These are phyloP conservation scores for Lasioglossum zephyrum DNA, from an alignment of 2,888 invertebrate species.

Conservation along the genomic window DNA sequence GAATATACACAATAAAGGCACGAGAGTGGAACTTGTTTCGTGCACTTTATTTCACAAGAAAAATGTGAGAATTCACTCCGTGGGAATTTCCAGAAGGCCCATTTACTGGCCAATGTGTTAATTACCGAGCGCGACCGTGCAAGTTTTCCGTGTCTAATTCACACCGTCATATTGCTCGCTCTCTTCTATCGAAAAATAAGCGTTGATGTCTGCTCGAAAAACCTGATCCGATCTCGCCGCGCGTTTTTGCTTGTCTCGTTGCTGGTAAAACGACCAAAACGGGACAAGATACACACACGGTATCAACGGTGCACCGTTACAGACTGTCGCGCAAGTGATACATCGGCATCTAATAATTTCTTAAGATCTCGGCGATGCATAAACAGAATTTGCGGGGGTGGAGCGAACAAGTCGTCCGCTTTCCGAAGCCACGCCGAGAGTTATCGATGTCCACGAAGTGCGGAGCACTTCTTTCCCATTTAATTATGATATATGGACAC, in stretches of 20 bases:
- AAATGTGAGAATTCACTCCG: background rate
- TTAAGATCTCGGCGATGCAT: slow-evolving; percentile 61
- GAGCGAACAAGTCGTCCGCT: slow-evolving; percentile 64
- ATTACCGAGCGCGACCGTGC: slow-evolving; percentile 7
- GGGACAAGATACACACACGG: background rate
- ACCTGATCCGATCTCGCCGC: background rate
- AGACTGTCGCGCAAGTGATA: slow-evolving; percentile 35
- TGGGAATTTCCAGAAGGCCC: background rate
- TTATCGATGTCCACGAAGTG: slow-evolving; percentile 59
- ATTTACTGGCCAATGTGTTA: background rate
- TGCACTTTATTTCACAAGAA: background rate
- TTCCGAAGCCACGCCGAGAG: slow-evolving; percentile 66
- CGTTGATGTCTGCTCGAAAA: background rate
- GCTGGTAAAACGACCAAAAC: background rate
- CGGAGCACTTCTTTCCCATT: slow-evolving; percentile 76
- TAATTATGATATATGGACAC: slow-evolving; percentile 80
- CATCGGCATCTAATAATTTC: slow-evolving; percentile 49
- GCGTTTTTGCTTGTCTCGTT: slow-evolving; percentile 13
- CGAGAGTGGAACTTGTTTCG: background rate
- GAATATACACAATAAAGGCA: background rate
- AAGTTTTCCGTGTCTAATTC: slow-evolving; percentile 10
- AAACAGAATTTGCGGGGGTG: slow-evolving; percentile 70
- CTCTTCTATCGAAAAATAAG: slow-evolving; percentile 1
- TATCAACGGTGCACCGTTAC: slow-evolving; percentile 27
- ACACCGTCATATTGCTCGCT: background rate